Conservation (phyloP, 2,888 invertebrate genomes). For the Tipula confusa region DNA sequence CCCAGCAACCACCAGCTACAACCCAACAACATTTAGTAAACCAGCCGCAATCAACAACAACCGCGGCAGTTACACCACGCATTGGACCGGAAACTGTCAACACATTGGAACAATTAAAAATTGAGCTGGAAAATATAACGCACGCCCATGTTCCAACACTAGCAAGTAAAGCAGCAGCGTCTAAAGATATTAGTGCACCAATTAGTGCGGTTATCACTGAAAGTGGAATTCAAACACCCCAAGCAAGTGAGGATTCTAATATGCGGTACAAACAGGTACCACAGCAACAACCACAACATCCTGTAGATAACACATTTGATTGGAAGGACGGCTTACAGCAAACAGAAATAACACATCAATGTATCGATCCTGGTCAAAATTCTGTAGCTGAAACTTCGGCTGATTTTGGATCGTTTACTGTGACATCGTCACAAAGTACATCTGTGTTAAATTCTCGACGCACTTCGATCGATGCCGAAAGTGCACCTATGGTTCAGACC, state of each 20-base stretch:
- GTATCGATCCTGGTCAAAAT: background rate
- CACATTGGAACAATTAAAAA: conserved; percentile 56
- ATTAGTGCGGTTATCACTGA: conserved; percentile 34
- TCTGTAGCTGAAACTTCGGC: background rate
- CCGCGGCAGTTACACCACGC: conserved; percentile 42
- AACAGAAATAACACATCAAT: background rate
- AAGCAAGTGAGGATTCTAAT: background rate
- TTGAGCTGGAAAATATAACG: conserved; percentile 56
- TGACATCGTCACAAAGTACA: conserved; percentile 40
- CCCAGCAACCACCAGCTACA: conserved; percentile 38
- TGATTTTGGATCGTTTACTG: background rate
- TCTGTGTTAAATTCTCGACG: conserved; percentile 48
- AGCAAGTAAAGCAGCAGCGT: conserved; percentile 36
- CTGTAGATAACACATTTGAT: background rate
- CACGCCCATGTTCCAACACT: conserved; percentile 50
- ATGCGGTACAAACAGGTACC: background rate
- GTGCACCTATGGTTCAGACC: background rate
- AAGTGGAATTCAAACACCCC: background rate
- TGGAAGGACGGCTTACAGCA: background rate
- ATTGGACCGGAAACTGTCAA: conserved; percentile 52
- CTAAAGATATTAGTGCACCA: conserved; percentile 37
- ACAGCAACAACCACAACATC: conserved; percentile 34
- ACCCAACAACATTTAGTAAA: conserved; percentile 36
- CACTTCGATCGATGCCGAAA: conserved; percentile 43
- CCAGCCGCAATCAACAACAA: conserved; percentile 38